Percentiles rank a stretch among this genome's conserved stretches.
phyloP scores from a whole-genome alignment of 2,113 vertebrate genomes.

The Falcunculus frontatus region DNA sequence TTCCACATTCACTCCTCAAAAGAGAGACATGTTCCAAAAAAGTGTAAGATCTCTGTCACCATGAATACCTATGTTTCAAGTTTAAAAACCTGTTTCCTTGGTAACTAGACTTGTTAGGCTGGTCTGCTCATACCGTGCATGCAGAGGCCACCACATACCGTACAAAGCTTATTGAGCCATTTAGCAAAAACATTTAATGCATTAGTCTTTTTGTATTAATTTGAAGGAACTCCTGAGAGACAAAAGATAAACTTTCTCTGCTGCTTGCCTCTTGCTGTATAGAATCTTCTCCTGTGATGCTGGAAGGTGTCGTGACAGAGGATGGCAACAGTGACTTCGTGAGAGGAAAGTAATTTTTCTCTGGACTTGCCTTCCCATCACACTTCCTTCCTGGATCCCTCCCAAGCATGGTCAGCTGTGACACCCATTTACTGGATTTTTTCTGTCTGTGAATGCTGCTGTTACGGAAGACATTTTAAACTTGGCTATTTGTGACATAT shows the following conservation, averaged over 20 bases:
- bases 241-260: background rate
- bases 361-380: background rate
- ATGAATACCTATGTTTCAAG: conserved; percentile 33
- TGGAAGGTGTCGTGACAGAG: rapidly evolving
- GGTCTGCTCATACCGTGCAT: background rate
- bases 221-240: background rate
- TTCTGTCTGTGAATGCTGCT: background rate
- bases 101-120: conserved; percentile 36
- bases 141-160: background rate
- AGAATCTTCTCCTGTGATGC: background rate
- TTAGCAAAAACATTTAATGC: background rate
- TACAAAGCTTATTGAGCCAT: background rate
- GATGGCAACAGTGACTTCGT: background rate
- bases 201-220: background rate
- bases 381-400: background rate
- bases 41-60: conserved; percentile 14
- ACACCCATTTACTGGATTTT: background rate
- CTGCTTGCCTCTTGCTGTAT: background rate
- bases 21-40: background rate
- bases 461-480: background rate
- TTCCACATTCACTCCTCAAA: background rate
- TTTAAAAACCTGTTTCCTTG: conserved; percentile 53
- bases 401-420: background rate
- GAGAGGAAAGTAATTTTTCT: rapidly evolving
- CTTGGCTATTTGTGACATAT: background rate